Conservation (phyloP, 2,113 vertebrate species). For the Ceyx melanurus region DNA sequence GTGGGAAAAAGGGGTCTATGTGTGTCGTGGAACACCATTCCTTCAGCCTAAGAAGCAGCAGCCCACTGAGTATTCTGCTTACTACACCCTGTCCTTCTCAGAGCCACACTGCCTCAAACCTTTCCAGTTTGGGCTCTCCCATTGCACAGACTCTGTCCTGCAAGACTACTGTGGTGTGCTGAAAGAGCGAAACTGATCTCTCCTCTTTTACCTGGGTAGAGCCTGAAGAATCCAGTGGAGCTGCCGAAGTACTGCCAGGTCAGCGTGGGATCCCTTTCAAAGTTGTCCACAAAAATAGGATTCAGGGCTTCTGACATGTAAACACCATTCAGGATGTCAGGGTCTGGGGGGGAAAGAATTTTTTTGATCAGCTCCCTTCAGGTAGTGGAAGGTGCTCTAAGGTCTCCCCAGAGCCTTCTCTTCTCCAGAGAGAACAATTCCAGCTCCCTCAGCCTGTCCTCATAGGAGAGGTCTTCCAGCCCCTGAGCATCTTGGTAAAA, state of each 20-base stretch:
- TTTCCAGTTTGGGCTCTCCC: background rate
- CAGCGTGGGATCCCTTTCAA: constrained; percentile 89
- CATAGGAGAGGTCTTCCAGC: no score
- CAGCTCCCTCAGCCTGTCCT: no score
- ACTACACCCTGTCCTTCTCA: background rate
- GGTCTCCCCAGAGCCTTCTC: no score
- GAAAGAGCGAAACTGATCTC: accelerated
- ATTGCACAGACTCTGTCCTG: background rate
- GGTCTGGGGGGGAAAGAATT: constrained; percentile 73
- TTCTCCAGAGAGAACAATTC: no score
- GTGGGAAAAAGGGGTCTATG: background rate
- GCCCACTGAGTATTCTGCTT: background rate
- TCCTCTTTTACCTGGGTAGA: constrained; percentile 88
- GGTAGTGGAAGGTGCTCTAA: no score
- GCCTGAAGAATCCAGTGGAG: constrained; percentile 92
- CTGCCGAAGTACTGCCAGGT: constrained; percentile 99
- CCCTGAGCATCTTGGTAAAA: no score
- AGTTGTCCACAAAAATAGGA: constrained; percentile 90
- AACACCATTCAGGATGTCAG: constrained; percentile 89
- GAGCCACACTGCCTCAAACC: accelerated
- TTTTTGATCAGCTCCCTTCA: no score
- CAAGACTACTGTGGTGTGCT: accelerated
- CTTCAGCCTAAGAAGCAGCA: background rate
- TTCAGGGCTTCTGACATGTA: constrained; percentile 97
- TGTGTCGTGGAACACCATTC: background rate